phyloP scores from a whole-genome alignment of 2,113 vertebrate species.

The Eretmochelys imbricata region DNA sequence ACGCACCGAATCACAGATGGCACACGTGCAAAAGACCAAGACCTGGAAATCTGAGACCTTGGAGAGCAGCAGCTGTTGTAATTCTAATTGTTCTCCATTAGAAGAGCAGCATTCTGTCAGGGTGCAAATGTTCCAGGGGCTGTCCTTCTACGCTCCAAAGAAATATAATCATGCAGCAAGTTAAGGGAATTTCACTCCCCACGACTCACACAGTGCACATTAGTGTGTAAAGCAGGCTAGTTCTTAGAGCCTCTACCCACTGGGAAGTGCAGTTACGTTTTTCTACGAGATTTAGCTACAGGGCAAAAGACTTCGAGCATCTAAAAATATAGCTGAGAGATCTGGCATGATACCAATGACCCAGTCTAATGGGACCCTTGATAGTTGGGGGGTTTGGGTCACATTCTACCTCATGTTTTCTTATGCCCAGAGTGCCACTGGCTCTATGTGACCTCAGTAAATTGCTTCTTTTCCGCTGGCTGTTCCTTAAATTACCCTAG shows the following conservation, averaged over 20 bases:
- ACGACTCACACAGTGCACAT: slow-evolving; percentile 13
- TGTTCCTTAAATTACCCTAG: slow-evolving; percentile 64
- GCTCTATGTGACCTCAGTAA: slow-evolving; percentile 47
- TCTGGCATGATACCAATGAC: slow-evolving; percentile 49
- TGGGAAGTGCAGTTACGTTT: slow-evolving; percentile 60
- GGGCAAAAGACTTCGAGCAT: slow-evolving; percentile 63
- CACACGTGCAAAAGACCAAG: not conserved
- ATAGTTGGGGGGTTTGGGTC: slow-evolving; percentile 48
- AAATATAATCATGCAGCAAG: slow-evolving; percentile 8
- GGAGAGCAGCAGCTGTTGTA: not conserved
- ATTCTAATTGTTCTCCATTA: not conserved
- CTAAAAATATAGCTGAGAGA: slow-evolving; percentile 70
- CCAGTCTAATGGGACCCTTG: slow-evolving; percentile 59
- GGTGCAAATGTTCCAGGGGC: not conserved
- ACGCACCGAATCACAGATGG: not conserved
- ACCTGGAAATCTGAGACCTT: not conserved
- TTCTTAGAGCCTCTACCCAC: slow-evolving; percentile 51
- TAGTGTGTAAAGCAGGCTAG: slow-evolving; percentile 62
- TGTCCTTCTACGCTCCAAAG: slow-evolving; percentile 36
- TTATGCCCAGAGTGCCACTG: slow-evolving; percentile 13
- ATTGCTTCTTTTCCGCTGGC: slow-evolving; percentile 56
- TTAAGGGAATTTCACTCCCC: slow-evolving; percentile 24
- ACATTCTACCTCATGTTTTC: slow-evolving; percentile 41
- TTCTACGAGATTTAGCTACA: slow-evolving; percentile 62
- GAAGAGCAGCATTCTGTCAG: slow-evolving; percentile 26